A percentile compares a stretch with the other conserved stretches of the same genome.
Evolutionary conservation across 2,113 vertebrate species (phyloP).

Genomic region (Dicentrarchus labrax): DNA sequence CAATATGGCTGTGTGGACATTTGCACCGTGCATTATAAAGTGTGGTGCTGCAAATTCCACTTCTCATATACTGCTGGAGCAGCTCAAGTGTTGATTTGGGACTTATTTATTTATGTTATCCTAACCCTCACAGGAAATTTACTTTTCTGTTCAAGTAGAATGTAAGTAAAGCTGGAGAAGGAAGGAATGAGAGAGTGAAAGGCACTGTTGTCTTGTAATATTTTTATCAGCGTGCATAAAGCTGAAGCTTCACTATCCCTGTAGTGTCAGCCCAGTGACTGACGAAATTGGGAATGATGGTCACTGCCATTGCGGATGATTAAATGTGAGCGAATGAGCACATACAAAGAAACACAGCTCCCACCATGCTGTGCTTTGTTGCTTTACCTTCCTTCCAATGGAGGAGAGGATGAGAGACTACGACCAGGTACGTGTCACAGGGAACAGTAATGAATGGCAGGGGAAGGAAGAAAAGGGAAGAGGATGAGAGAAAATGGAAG

Average conservation of each 20-base stretch:
- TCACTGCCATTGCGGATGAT: slow-evolving; percentile 67
- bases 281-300: slow-evolving; percentile 65
- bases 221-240: slow-evolving; percentile 51
- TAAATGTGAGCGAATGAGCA: slow-evolving; percentile 67
- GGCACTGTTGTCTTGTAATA: slow-evolving; percentile 28
- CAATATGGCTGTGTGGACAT: background rate
- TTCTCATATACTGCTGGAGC: background rate
- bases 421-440: slow-evolving; percentile 37
- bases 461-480: slow-evolving; percentile 23
- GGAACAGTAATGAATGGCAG: slow-evolving; percentile 54
- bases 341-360: slow-evolving; percentile 36
- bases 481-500: slow-evolving; percentile 41
- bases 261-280: slow-evolving; percentile 48
- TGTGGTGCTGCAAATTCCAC: background rate
- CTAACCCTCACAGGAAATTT: background rate
- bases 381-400: slow-evolving; percentile 57
- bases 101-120: slow-evolving; percentile 9
- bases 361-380: slow-evolving; percentile 41
- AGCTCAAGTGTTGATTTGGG: background rate
- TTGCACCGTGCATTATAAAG: background rate
- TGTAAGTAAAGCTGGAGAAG: background rate
- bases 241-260: slow-evolving; percentile 23
- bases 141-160: slow-evolving; percentile 3
- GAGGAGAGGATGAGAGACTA: slow-evolving; percentile 60
- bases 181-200: slow-evolving; percentile 21